Base-by-base conservation (phyloP, 2,113 vertebrate species). In the Larimichthys polyactis region DNA sequence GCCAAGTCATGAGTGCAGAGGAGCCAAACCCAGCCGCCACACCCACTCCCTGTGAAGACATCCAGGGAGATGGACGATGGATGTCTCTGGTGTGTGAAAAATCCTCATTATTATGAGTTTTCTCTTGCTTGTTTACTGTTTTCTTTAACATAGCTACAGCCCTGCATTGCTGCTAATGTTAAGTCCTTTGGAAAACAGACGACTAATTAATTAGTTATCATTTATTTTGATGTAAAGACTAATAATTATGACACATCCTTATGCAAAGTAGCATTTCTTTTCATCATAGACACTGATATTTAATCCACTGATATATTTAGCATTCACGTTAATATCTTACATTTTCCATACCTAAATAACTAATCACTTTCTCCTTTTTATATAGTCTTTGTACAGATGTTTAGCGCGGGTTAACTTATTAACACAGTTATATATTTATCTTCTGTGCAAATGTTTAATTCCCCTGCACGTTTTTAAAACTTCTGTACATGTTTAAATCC, bases 1-100 rank as follows among this genome's bases (percentile, higher is more conserved):
- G 70, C 27, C 75, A 80, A 90, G 85, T 74, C 75, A 98, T 98
- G 97, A 96, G 94, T 83, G 90, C 87, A 69, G 94, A 89, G 32
- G 95, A 96, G 36, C 75, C 78, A 75, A 98, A 98, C 81, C 96
- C 96, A 24, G 97, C 97, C 85, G 96, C 96, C 93, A 95, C 92
- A 82, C 96, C 97, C 81, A 95, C 95, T 27, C 89, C 95, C 19
- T 93, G 95, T 89, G 74, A 87, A 59, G 96, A 98, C 79, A 88
- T 75, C 64, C 96, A 97, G 58, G 97, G 97, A 82, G 97, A 98
- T 82, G 96, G 94, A 70, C 96, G 96, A 76, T 98, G 97, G 97
- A 96, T 97, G 92, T 97, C 96, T n/a, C 79, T 97, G 96, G 97
- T 98, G 88, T 93, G 96, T 93, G 46, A 82, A 57, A 46, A 58